Percentiles rank a stretch among this genome's conserved stretches.
Conservation (phyloP, 2,888 invertebrate genomes). For the Elegia similella region DNA sequence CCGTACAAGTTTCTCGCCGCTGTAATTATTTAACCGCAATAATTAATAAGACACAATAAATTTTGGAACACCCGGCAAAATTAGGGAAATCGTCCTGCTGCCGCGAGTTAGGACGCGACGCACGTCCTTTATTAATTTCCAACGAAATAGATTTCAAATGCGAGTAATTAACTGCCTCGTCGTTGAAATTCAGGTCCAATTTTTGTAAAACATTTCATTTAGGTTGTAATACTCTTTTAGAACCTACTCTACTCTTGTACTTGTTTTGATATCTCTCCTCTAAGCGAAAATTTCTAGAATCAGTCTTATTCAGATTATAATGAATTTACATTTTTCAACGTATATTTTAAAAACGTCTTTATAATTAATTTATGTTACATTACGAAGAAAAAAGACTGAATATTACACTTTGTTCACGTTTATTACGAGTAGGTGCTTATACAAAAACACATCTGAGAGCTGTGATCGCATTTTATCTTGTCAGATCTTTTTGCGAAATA, state of each 20-base stretch:
- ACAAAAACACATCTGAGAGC: constrained; percentile 4
- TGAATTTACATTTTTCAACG: no score
- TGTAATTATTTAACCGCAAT: constrained; percentile 53
- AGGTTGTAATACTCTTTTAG: background rate
- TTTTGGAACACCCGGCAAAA: constrained; percentile 47
- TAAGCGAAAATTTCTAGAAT: background rate
- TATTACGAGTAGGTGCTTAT: constrained; percentile 11
- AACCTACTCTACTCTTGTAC: background rate
- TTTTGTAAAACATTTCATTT: constrained; percentile 1
- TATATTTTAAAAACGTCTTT: no score
- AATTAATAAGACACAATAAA: constrained; percentile 60
- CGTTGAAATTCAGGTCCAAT: constrained; percentile 15
- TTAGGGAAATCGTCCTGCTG: constrained; percentile 44
- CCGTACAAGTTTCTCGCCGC: constrained; percentile 33
- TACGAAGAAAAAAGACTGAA: background rate
- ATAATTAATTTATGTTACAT: background rate
- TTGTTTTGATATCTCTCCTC: background rate
- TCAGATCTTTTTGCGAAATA: constrained; percentile 10
- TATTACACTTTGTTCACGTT: constrained; percentile 3
- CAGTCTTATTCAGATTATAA: no score
- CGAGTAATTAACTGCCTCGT: constrained; percentile 42
- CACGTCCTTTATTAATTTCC: constrained; percentile 63
- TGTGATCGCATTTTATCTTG: constrained; percentile 11
- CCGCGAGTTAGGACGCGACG: constrained; percentile 37
- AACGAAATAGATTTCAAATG: constrained; percentile 57